A percentile compares a stretch with the other conserved stretches of the same genome.
These are phyloP conservation scores for Phrynocephalus vlangalii DNA, from an alignment of 2,797 vertebrate species.

Conservation along the genomic window DNA sequence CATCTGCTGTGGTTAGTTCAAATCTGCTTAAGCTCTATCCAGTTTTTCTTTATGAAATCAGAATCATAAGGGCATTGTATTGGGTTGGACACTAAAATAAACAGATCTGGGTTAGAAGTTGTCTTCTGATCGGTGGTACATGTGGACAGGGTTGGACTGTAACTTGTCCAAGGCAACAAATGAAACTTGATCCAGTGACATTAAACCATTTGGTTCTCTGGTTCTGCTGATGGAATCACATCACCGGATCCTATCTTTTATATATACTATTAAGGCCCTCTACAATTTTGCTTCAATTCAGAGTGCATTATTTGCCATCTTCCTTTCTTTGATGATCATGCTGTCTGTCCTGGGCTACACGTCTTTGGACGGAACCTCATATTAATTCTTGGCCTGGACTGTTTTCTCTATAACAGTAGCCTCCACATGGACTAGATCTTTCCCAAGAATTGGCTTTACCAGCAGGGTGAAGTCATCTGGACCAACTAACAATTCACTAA, in stretches of 20 bases:
- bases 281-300: not conserved
- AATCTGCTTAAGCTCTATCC: no score
- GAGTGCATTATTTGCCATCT: not conserved
- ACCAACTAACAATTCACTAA: constrained; percentile 79
- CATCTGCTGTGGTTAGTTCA: no score
- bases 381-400: constrained; percentile 87
- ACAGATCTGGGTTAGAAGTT: no score
- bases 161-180: not conserved
- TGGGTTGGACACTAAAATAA: no score
- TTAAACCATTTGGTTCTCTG: not conserved
- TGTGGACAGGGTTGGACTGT: not conserved
- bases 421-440: constrained; percentile 88
- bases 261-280: not conserved
- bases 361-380: constrained; percentile 84
- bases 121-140: not conserved
- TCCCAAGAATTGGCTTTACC: constrained; percentile 88
- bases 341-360: no score
- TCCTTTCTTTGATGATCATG: not conserved
- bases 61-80: no score
- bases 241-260: not conserved
- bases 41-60: no score
- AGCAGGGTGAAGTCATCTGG: constrained; percentile 89
- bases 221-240: not conserved
- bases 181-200: not conserved
- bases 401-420: constrained; percentile 95